These are phyloP conservation scores for Chymomyza procnemis DNA, from an alignment of 2,888 invertebrate genomes.

Conservation along the genomic window DNA sequence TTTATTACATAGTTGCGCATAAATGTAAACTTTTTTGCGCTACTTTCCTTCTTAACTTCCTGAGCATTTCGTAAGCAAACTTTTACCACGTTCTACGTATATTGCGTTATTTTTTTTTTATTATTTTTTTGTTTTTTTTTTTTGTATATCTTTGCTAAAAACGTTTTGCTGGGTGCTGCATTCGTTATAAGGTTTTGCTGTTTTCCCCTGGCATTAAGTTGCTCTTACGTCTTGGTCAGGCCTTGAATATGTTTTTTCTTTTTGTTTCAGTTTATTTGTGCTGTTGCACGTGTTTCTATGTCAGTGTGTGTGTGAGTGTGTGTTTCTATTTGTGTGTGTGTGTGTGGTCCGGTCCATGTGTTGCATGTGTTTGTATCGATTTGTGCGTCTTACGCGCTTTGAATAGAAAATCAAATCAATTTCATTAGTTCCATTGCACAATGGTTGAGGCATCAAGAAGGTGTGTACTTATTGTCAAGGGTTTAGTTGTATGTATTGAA, in stretches of 20 bases:
- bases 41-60: constrained; percentile 31
- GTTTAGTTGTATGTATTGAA: no score
- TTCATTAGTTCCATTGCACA: constrained; percentile 7
- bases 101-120: background rate
- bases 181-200: background rate
- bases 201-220: constrained; percentile 3
- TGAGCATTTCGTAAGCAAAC: constrained; percentile 2
- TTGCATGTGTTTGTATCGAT: constrained; percentile 43
- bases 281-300: background rate
- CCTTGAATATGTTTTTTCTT: constrained; percentile 35
- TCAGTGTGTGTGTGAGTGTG: background rate
- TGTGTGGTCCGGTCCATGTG: constrained; percentile 47
- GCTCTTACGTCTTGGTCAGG: constrained; percentile 10
- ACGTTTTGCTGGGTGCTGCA: constrained; percentile 50
- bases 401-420: constrained; percentile 42
- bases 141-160: constrained; percentile 40
- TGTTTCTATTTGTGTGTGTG: constrained; percentile 3
- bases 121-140: constrained; percentile 39
- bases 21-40: constrained; percentile 28
- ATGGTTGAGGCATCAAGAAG: background rate
- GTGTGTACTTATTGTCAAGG: background rate
- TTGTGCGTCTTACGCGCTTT: constrained; percentile 32
- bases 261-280: background rate
- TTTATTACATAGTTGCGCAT: constrained; percentile 59
- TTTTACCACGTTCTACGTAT: constrained; percentile 28